phyloP scores from a whole-genome alignment of 2,113 vertebrate genomes.

The Boulengeromyrus knoepffleri region DNA sequence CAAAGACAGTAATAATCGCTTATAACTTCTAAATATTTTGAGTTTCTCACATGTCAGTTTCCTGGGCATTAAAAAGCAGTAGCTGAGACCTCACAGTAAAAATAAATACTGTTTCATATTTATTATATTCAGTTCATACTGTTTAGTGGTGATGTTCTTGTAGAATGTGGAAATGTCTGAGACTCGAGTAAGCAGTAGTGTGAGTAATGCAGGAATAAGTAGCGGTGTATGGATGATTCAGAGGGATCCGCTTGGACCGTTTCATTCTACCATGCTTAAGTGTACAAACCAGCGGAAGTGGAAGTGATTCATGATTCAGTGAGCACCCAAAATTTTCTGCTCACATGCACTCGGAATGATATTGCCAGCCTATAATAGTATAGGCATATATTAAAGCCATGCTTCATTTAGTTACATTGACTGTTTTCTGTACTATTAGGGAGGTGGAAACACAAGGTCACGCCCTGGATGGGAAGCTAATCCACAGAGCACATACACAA shows the following conservation, averaged over 20 bases:
- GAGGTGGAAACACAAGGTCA: not conserved
- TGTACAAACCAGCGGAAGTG: not conserved
- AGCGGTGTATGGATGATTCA: not conserved
- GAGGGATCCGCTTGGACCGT: not conserved
- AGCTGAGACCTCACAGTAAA: not conserved
- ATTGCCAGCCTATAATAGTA: not conserved
- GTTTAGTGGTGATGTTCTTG: not conserved
- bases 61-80: not conserved
- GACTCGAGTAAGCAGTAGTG: not conserved
- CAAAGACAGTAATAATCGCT: not conserved
- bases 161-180: constrained; percentile 69
- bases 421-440: not conserved
- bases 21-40: not conserved
- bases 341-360: not conserved
- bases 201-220: not conserved
- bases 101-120: not conserved
- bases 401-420: not conserved
- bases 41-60: not conserved
- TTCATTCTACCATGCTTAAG: not conserved
- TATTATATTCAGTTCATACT: not conserved
- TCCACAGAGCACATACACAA: not conserved
- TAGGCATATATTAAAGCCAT: not conserved
- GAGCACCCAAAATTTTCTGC: not conserved
- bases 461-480: not conserved
- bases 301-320: not conserved